Base-by-base conservation (phyloP, 2,113 vertebrate genomes). In the Pterophyllum scalare region DNA sequence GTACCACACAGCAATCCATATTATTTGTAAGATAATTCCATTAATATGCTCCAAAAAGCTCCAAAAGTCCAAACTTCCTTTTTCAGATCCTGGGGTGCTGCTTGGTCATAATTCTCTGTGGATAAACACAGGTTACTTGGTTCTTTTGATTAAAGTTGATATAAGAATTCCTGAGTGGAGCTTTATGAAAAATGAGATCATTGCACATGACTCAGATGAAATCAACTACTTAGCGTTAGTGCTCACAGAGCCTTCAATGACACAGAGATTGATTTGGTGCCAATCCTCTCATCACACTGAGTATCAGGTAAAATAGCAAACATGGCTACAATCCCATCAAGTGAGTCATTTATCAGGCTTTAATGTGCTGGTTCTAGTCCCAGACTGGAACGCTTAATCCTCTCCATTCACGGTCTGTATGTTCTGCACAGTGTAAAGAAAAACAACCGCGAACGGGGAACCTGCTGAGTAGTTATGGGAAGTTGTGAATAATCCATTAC, bases 401-500 rank as follows among this genome's bases (percentile, higher is more conserved):
- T 49, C 64, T 26, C 57, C 15, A 7, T 57, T 78, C 77, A 75
- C 2, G 19, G 49, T 60, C 62, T 38, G 65, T 15, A 33, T 78
- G 60, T 38, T 38, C 26, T 26, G 64, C 62, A 22, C 20, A 77
- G 17, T 65, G 52, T 54, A 24, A 83, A 80, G 60, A 82, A 87
- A 81, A 83, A 84, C 82, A 86, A 31, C 24, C 64, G 15, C 26
- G 40, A 75, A 82, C 22, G 19, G 83, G 62, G 46, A 89, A 91
- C 87, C 85, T 92, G 91, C 65, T 31, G 81, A 88, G 72, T 22
- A 26, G 58, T 54, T 89, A 85, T 57, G 65, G 87, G 74, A 90
- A 90, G 46, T 60, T 43, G 22, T 84, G 81, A 83, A 62, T 60
- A 79, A 83, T 84, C 80, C 75, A 64, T 87, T 82, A 80, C 76